phyloP scores from a whole-genome alignment of 2,888 invertebrate species.

The Hetaerina titia region DNA sequence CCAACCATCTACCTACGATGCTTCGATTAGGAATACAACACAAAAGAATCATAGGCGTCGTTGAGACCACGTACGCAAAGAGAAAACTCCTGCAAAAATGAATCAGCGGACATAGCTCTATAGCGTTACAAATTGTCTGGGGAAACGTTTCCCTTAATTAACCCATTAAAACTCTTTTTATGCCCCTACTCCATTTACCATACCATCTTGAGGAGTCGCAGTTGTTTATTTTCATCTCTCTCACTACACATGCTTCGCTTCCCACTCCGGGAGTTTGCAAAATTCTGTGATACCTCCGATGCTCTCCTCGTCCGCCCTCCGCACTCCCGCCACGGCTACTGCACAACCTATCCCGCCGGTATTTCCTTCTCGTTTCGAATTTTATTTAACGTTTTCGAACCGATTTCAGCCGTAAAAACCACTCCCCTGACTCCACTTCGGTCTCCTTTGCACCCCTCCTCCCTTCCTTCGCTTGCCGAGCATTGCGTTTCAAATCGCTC shows the following conservation, averaged over 20 bases:
- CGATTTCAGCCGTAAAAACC: slow-evolving; percentile 45
- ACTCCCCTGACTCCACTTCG: background rate
- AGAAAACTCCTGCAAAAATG: slow-evolving; percentile 23
- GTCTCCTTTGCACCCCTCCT: background rate
- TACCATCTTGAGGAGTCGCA: background rate
- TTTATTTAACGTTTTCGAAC: slow-evolving; percentile 18
- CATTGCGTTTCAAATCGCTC: slow-evolving; percentile 21
- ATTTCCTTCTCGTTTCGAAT: background rate
- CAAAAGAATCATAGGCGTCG: background rate
- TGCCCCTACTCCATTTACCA: background rate
- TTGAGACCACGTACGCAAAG: background rate
- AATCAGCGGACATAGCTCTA: background rate
- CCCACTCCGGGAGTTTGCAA: background rate
- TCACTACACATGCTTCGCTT: background rate
- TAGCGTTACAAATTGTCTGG: background rate
- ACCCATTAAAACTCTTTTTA: slow-evolving; percentile 27
- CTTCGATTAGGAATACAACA: slow-evolving; percentile 15
- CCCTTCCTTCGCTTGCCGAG: background rate
- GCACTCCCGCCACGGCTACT: background rate
- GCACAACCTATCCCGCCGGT: background rate
- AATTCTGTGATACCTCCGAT: background rate
- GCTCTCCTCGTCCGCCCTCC: background rate
- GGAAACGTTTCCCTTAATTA: slow-evolving; percentile 28
- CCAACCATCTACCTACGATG: background rate
- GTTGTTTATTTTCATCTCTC: background rate